Evolutionary conservation across 2,888 invertebrate genomes (phyloP), one percentile per base, ranked within the genome.

Genomic region (Ormyrus nitidulus): DNA sequence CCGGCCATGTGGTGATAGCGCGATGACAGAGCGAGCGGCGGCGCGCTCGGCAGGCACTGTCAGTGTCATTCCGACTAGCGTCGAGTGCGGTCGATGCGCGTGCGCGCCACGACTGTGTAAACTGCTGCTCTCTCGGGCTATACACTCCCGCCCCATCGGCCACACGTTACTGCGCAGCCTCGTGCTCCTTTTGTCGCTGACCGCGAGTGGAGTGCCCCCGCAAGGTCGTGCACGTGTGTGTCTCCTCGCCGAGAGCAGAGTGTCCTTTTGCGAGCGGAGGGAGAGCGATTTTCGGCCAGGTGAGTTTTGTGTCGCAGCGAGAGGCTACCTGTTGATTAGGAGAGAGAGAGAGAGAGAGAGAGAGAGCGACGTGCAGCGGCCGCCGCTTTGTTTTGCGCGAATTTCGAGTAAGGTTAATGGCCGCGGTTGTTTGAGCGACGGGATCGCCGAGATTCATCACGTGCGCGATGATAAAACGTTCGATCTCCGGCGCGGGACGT

Each of bases 41-140:
- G 71, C 34, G 46, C n/a, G 11, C 10, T 53, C 78, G 59, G 74
- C 13, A 61, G n/a, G 19, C 86, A 86, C 87, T 90, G 89, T 90
- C 89, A 90, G 90, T 90, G 89, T 89, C 90, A 89, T 85, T 87
- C 85, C 86, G 87, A 84, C 87, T 83, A 82, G 81, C 84, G 77
- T 81, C 81, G 83, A 83, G 84, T 84, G 81, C 78, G 77, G 84
- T 71, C 77, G 81, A 6, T 5, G 34, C 61, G 61, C 34, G 61
- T 7, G 10, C 53, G 11, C 11, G 53, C 66, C 13, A 49, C 9
- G 51, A 11, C 64, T 5, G 34, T 48, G 19, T 46, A 9, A 49
- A 11, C 1, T 44, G 4, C 5, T 13, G 4, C 53, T 34, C 49
- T 54, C 11, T 64, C 8, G 19, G 19, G 1, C 19, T 1, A 1